Base-by-base conservation (phyloP, 2,797 vertebrate species). In the Enteromius radiatus region DNA sequence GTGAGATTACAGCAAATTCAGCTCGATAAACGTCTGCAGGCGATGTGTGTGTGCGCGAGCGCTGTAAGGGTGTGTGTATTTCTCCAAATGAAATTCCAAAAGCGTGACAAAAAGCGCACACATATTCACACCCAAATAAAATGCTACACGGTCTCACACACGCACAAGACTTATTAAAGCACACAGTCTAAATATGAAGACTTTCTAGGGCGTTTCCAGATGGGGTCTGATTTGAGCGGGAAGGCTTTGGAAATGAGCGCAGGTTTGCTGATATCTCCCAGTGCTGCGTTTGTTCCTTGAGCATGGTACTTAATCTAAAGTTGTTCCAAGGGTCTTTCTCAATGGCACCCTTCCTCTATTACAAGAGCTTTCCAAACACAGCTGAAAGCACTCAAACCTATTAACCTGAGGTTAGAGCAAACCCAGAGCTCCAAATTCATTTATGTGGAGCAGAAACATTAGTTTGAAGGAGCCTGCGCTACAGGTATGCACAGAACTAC, bases 251-350 rank as follows among this genome's bases (percentile, higher is more conserved):
- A 54, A 70, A 59, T 0, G 12, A 75, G 21, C 11, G 6, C 15
- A 59, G 23, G 17, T 85, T 79, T 86, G 59, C 81, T 81, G 71
- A 86, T 88, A 78, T 88, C 78, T 65, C 86, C 65, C 63, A 87
- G 84, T 87, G 82, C 84, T 77, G 88, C 88, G 88, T 92, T 89
- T 90, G 91, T 93, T 68, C 78, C 69, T 63, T 64, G 70, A 73
- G 69, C 59, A 2, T 36, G 80, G 41, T 74, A 38, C 69, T 52
- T 74, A 64, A 74, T 81, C 80, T 74, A 41, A 73, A 64, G 69
- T 74, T 81, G 70, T 74, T 81, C 80, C 80, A 74, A 65, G 70
- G 59, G 56, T 75, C 70, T 52, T 71, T 71, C 78, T 80, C 56
- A 71, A 45, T 70, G 78, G 67, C 78, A 80, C 78, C 78, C 83